Evolutionary conservation across 2,113 vertebrate genomes (phyloP).

Genomic region (Dipodomys stephensi): DNA sequence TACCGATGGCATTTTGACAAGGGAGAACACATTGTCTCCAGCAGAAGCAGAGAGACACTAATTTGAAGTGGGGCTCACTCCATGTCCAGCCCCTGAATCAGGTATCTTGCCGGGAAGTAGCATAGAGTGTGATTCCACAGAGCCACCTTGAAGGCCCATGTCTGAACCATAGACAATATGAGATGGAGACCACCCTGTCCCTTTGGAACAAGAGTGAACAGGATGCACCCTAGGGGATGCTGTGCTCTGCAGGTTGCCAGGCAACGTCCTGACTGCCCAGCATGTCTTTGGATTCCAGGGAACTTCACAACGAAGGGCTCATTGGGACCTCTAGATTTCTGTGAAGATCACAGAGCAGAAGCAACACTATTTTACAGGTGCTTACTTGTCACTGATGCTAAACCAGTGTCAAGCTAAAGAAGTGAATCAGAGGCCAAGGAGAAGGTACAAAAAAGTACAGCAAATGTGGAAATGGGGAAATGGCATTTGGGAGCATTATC

Average conservation of each 20-base stretch:
- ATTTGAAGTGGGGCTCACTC: neutral
- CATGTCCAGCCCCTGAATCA: accelerated
- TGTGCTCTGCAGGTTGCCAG: no score
- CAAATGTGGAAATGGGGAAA: no score
- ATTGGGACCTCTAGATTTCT: neutral
- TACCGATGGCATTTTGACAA: neutral
- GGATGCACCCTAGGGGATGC: no score
- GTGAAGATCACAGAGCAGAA: neutral
- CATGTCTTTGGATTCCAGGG: no score
- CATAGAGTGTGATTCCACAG: accelerated
- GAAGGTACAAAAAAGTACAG: accelerated
- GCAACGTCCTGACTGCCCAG: no score
- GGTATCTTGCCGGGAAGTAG: neutral
- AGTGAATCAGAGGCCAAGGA: neutral
- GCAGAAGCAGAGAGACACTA: neutral
- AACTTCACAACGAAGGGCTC: no score
- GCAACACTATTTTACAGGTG: neutral
- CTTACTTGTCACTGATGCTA: neutral
- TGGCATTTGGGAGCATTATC: accelerated
- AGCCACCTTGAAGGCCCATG: accelerated
- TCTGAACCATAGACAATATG: no score
- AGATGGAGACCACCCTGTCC: neutral
- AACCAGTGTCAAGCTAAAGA: neutral
- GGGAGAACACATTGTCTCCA: neutral
- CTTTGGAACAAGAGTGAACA: no score